phyloP scores from a whole-genome alignment of 2,113 vertebrate genomes.

The Spilogale gracilis region DNA sequence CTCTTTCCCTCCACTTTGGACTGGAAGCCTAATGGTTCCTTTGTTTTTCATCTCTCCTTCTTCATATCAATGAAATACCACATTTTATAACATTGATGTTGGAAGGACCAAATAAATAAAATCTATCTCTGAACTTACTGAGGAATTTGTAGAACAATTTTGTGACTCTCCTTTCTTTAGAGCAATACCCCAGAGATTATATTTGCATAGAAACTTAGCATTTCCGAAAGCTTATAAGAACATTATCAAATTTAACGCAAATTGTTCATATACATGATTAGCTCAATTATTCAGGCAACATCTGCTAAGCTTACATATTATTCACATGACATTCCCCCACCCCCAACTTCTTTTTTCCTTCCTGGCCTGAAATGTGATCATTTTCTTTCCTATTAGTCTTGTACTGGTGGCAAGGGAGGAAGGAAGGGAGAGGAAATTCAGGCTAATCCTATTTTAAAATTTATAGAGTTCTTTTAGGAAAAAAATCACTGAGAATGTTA shows the following conservation, averaged over 20 bases:
- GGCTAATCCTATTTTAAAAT: conserved; percentile 1
- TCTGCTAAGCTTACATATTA: conserved; percentile 23
- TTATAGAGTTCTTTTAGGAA: not conserved
- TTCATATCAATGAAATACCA: not conserved
- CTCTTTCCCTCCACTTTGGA: not conserved
- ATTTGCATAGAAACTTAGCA: conserved; percentile 30
- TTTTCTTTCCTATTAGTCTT: conserved; percentile 47
- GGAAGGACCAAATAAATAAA: not conserved
- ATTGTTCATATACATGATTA: conserved; percentile 18
- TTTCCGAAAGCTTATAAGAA: conserved; percentile 5
- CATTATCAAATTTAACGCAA: conserved; percentile 9
- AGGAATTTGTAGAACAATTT: not conserved
- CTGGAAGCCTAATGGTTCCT: not conserved
- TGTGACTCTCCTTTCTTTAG: conserved; percentile 2
- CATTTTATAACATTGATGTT: not conserved
- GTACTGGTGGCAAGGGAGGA: not conserved
- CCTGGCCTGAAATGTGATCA: not conserved
- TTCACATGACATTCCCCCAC: not conserved
- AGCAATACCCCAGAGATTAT: not conserved
- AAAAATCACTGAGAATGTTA: not conserved
- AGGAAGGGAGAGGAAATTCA: not conserved
- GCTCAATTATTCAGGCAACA: conserved; percentile 36
- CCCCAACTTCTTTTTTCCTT: not conserved
- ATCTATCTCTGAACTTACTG: not conserved
- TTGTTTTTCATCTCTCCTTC: not conserved